Conservation (phyloP, 2,113 vertebrate genomes). For the Anguilla rostrata region DNA sequence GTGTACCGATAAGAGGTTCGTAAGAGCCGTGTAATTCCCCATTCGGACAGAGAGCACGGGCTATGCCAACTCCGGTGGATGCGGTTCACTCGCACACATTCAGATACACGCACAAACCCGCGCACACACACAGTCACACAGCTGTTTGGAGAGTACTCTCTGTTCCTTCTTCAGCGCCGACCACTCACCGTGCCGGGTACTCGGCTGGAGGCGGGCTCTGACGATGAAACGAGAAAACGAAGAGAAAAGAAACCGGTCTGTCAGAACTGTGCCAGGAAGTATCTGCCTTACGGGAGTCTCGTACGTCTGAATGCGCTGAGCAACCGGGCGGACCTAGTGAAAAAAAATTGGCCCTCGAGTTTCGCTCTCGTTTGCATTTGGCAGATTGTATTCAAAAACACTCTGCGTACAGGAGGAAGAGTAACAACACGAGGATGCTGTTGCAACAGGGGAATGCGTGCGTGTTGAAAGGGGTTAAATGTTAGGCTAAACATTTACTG, state of each 20-base stretch:
- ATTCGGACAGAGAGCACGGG: neutral
- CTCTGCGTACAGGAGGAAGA: neutral
- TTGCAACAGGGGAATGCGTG: neutral
- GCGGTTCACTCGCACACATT: neutral
- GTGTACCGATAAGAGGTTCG: neutral
- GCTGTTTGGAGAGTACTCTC: constrained; percentile 3
- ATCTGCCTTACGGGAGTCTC: neutral
- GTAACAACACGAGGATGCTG: neutral
- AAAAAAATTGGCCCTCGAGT: neutral
- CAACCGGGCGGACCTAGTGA: neutral
- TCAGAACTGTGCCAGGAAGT: neutral
- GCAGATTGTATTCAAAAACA: neutral
- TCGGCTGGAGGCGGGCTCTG: neutral
- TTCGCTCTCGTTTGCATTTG: neutral
- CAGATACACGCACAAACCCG: too few relatives aligned
- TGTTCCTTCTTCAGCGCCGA: neutral
- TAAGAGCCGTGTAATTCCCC: neutral
- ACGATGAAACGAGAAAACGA: neutral
- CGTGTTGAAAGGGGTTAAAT: neutral
- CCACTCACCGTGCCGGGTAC: neutral
- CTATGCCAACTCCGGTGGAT: neutral
- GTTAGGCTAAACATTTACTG: neutral
- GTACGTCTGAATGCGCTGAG: neutral
- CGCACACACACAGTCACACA: neutral
- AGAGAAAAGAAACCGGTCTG: constrained; percentile 9